A percentile compares a stretch with the other conserved stretches of the same genome.
phyloP scores from a whole-genome alignment of 2,797 vertebrate species.

The Linurgus olivaceus region DNA sequence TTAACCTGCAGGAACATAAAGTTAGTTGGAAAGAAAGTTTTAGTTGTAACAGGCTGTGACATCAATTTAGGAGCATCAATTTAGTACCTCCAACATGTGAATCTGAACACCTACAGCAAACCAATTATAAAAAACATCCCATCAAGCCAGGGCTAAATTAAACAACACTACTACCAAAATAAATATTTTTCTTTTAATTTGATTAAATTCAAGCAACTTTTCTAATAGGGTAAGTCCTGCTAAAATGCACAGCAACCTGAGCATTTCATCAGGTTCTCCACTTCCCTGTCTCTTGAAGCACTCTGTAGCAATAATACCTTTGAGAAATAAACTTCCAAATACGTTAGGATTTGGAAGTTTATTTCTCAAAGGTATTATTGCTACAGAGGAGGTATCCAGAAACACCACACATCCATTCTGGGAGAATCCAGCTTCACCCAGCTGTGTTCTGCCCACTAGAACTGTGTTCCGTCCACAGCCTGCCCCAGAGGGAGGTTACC shows the following conservation, averaged over 20 bases:
- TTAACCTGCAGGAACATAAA: not conserved
- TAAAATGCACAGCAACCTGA: not conserved
- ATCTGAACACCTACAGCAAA: not conserved
- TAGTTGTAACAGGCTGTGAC: not conserved
- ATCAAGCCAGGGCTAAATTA: not conserved
- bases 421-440: not conserved
- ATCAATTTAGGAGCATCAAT: not conserved
- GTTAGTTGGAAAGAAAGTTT: not conserved
- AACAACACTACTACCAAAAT: not conserved
- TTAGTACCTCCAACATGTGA: rapidly evolving
- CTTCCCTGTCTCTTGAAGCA: not conserved
- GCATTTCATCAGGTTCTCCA: not conserved
- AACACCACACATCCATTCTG: not conserved
- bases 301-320: conserved; percentile 56
- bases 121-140: rapidly evolving
- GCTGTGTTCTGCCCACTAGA: not conserved
- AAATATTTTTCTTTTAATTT: not conserved
- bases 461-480: not conserved
- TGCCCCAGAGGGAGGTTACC: rapidly evolving
- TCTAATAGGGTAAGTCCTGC: not conserved
- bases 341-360: conserved; percentile 79
- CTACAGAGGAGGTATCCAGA: not conserved
- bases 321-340: too few species aligned
- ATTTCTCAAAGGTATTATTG: conserved; percentile 59
- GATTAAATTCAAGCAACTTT: not conserved